Evolutionary conservation across 2,113 vertebrate genomes (phyloP), one percentile per base, ranked within the genome.

Genomic region (Myodes glareolus): DNA sequence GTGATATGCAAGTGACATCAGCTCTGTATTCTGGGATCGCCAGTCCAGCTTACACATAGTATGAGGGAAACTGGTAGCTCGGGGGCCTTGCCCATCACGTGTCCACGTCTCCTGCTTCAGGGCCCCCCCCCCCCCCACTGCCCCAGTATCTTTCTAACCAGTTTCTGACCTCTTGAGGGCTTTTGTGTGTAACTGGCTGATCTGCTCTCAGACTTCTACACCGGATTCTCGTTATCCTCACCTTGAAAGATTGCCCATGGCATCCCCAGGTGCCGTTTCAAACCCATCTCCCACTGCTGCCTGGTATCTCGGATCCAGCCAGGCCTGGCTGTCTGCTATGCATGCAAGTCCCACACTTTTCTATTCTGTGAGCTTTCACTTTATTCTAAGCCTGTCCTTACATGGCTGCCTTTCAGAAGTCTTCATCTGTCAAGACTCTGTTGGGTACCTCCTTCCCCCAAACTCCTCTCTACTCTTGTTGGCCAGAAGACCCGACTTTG

Each of bases 211-310:
- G 68, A 3, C 33, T 27, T 13, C 78, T 19, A 3, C 9, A 21
- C 33, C n/a, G 1, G 42, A 58, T 76, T 42, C n/a, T 0, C 3
- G 11, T 3, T 86, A 47, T 61, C 36, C 70, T 39, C 42, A 65
- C 42, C 3, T 27, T 2, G 1, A 25, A 1, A 1, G 31, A 50
- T 39, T 73, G 82, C 85, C 73, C 2, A 0, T 31, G 33, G 16
- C 4, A 1, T 36, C 25, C 65, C 45, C n/a, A 8, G 21, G 31
- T 14, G 14, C 1, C 5, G 16, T 21, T 12, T 45, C 7, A 2
- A 12, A 7, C 39, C 33, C 10, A 10, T 25, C 45, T 45, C 27
- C 25, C 14, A 0, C 10, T 11, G 21, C 25, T 0, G 0, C 45
- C 17, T 47, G 4, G 0, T 1, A 29, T 39, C 55, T 42, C 90